Evolutionary conservation across 2,888 invertebrate genomes (phyloP).

Genomic region (Xestia sexstrigata): DNA sequence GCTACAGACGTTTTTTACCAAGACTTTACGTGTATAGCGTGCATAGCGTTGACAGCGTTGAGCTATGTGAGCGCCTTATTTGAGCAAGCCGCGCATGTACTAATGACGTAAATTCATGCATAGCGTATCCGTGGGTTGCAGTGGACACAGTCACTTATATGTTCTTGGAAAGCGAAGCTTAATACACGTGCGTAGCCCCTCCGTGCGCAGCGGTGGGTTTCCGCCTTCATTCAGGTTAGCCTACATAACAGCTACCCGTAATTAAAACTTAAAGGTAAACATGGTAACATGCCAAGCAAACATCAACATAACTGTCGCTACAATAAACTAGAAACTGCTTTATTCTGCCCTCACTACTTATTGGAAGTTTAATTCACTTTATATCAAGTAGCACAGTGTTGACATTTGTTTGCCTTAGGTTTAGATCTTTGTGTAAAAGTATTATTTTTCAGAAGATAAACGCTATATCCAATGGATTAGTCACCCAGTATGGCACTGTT

Average conservation of each 20-base stretch:
- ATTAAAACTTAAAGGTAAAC: neutral
- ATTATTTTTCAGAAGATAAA: slow-evolving; percentile 30
- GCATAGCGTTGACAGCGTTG: no score
- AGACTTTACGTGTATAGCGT: no score
- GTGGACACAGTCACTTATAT: no score
- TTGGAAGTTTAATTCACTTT: neutral
- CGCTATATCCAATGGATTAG: neutral
- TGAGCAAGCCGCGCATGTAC: no score
- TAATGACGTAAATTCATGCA: no score
- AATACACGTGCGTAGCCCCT: no score
- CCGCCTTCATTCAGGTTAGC: neutral
- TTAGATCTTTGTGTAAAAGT: neutral
- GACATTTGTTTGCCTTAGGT: neutral
- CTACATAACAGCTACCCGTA: neutral
- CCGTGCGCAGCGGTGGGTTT: no score
- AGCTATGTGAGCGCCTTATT: no score
- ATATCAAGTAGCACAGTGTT: neutral
- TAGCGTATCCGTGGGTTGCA: no score
- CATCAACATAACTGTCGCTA: neutral
- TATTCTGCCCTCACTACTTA: neutral
- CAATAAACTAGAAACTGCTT: neutral
- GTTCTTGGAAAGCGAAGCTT: no score
- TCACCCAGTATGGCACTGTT: slow-evolving; percentile 42
- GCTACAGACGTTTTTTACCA: no score
- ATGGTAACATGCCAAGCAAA: slow-evolving; percentile 5